phyloP scores from a whole-genome alignment of 2,797 vertebrate genomes.

The Gobionotothen gibberifrons region DNA sequence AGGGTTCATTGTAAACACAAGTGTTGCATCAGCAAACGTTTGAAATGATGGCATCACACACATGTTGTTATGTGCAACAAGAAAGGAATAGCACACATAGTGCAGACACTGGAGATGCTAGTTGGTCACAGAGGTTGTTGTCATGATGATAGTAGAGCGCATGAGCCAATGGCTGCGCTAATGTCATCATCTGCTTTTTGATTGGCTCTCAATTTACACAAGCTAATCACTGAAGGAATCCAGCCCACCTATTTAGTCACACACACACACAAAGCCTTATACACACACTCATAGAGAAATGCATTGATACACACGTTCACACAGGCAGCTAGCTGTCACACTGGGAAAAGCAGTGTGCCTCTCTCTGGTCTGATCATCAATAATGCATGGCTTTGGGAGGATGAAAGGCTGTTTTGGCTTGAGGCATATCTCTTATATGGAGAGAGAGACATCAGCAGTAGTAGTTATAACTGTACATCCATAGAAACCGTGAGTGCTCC shows the following conservation, averaged over 20 bases:
- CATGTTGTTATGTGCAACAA: slow-evolving; percentile 69
- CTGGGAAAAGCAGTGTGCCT: slow-evolving; percentile 72
- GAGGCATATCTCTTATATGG: slow-evolving; percentile 77
- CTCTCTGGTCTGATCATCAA: slow-evolving; percentile 80
- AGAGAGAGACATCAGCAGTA: slow-evolving; percentile 73
- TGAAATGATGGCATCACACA: slow-evolving; percentile 77
- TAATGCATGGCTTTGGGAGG: slow-evolving; percentile 81
- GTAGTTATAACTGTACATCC: slow-evolving; percentile 69
- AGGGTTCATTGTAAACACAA: slow-evolving; percentile 74
- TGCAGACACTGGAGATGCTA: slow-evolving; percentile 49
- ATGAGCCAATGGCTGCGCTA: slow-evolving; percentile 66
- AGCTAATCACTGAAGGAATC: slow-evolving; percentile 65
- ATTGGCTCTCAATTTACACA: slow-evolving; percentile 72
- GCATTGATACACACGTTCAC: slow-evolving; percentile 40
- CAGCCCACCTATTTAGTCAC: slow-evolving; percentile 69
- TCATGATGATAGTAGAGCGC: slow-evolving; percentile 58
- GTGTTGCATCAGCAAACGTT: slow-evolving; percentile 73
- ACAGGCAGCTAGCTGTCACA: slow-evolving; percentile 57
- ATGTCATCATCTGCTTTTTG: slow-evolving; percentile 64
- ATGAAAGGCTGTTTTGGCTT: slow-evolving; percentile 84
- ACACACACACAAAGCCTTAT: slow-evolving; percentile 15
- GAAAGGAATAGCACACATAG: slow-evolving; percentile 38
- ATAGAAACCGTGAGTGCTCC: slow-evolving; percentile 60
- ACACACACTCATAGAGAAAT: slow-evolving; percentile 1
- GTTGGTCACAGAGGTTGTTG: slow-evolving; percentile 69